Base-by-base conservation (phyloP, 2,888 invertebrate genomes). In the Scaptomyza cyrtandrae region DNA sequence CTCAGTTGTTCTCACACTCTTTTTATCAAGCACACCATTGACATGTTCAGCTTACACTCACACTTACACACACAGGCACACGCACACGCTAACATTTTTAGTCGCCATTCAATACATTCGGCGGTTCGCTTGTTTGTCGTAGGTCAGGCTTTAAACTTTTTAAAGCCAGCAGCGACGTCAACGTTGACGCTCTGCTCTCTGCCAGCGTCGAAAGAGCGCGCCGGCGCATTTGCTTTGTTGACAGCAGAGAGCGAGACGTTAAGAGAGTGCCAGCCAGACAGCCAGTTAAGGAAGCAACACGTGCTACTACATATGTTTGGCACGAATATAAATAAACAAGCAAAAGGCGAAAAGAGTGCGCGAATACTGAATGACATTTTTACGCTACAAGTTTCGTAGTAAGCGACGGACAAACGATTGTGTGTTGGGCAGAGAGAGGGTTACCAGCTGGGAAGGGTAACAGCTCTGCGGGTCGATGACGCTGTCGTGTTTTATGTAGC, bases 351-450 rank as follows among this genome's bases (percentile, higher is more conserved):
- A 62, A 37, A 46, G 41, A 59, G 75, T 67, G 63, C 65, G 73
- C 59, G 67, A 84, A 75, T 67, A 46, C 58, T 84, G 78, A 78
- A 83, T 86, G 86, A 66, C 78, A 81, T 73, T 81, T 81, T 81
- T 84, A 81, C 84, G 85, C 71, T 73, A 65, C 64, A 74, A 80
- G 66, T 62, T 74, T 71, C 74, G 80, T 80, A 80, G 80, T 79
- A 76, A 64, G 54, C 49, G 50, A 9, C 14, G 24, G 33, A 27
- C 14, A 37, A 31, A 7, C 33, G 58, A 13, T 16, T 6, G 35
- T 11, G 35, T 35, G 35, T 11, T 6, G 5, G 37, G 0, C 6
- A 10, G 39, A 14, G 39, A 4, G 16, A 0, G 2, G 11, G 2
- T 7, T 6, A 13, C 9, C 24, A 24, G 24, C 24, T 24, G 2